A percentile compares a stretch with the other conserved stretches of the same genome.
phyloP scores from a whole-genome alignment of 2,113 vertebrate species.

The Anguilla japonica region DNA sequence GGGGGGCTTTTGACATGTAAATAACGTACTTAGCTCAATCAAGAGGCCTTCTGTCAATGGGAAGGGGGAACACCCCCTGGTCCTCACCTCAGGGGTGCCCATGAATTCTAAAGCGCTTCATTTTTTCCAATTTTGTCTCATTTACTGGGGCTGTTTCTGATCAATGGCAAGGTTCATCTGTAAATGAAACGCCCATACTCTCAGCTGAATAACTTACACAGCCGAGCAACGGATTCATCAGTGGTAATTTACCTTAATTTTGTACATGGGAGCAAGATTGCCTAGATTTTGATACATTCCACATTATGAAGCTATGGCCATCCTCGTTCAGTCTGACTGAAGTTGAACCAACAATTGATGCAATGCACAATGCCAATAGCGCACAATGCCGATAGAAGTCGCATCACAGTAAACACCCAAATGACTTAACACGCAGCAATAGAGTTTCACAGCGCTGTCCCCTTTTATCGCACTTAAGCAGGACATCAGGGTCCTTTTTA shows the following conservation, averaged over 20 bases:
- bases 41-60: background rate
- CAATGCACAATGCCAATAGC: too few species aligned
- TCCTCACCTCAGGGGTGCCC: background rate
- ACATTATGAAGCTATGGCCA: too few species aligned
- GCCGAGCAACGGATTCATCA: background rate
- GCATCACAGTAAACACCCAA: too few species aligned
- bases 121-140: background rate
- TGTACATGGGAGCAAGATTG: too few species aligned
- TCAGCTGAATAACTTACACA: background rate
- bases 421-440: too few species aligned
- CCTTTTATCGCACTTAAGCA: too few species aligned
- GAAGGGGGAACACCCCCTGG: background rate
- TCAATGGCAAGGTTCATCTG: background rate
- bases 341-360: too few species aligned
- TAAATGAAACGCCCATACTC: background rate
- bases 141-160: background rate
- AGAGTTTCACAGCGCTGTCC: too few species aligned
- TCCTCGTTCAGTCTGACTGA: too few species aligned
- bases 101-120: background rate
- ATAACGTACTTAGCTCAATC: conserved; percentile 1
- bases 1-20: conserved; percentile 14
- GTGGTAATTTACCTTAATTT: background rate
- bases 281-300: too few species aligned
- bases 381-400: too few species aligned
- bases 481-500: too few species aligned